Evolutionary conservation across 2,113 vertebrate genomes (phyloP).

Genomic region (Tenrec ecaudatus): DNA sequence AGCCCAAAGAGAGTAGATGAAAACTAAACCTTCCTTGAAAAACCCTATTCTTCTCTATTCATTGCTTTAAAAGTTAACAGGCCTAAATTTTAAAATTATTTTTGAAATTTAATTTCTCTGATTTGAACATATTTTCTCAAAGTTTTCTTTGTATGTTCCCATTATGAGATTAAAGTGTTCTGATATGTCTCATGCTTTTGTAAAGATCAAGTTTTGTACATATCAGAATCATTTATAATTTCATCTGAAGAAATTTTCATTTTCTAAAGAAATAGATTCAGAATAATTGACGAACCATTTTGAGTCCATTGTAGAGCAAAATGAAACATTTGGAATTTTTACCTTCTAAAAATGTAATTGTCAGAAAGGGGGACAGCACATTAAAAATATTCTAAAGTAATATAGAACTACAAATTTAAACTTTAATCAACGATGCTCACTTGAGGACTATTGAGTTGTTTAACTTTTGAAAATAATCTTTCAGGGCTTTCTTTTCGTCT

Average conservation of each 20-base stretch:
- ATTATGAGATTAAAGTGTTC: background rate
- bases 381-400: conserved; percentile 12
- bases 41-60: too few species aligned
- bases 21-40: too few species aligned
- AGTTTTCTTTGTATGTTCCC: background rate
- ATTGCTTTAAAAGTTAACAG: too few species aligned
- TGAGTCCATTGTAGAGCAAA: conserved; percentile 33
- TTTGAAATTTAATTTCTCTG: too few species aligned
- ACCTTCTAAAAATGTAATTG: background rate
- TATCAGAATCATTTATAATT: conserved; percentile 61
- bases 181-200: conserved; percentile 39
- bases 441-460: background rate
- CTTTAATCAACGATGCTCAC: background rate
- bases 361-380: background rate
- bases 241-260: conserved; percentile 32
- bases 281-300: conserved; percentile 20
- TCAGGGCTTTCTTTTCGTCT: background rate
- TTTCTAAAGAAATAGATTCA: conserved; percentile 48
- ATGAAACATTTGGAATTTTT: conserved; percentile 44
- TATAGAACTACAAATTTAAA: background rate
- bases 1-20: too few species aligned
- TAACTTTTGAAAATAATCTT: background rate
- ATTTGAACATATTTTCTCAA: background rate
- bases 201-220: background rate
- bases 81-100: too few species aligned